A percentile compares a stretch with the other conserved stretches of the same genome.
Conservation (phyloP, 2,888 invertebrate genomes). For the Hyposoter didymator region DNA sequence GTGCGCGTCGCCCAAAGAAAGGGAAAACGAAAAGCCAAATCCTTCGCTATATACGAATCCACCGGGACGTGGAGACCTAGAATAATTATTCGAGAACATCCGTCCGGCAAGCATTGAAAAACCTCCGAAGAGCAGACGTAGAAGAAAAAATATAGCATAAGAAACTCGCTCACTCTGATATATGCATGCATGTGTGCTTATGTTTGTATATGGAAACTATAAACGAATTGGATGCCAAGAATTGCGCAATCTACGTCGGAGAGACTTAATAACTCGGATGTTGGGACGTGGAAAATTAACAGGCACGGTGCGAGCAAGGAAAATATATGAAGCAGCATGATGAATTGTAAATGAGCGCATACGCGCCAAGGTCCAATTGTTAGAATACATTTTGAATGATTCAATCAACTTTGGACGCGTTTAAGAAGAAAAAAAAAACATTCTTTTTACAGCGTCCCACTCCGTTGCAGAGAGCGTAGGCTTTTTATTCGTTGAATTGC, state of each 20-base stretch:
- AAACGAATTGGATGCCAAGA: constrained; percentile 61
- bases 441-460: neutral
- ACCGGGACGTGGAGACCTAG: constrained; percentile 19
- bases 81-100: constrained; percentile 56
- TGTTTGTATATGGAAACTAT: constrained; percentile 17
- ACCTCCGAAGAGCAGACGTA: neutral
- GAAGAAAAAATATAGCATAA: constrained; percentile 3
- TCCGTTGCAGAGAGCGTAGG: too few species aligned
- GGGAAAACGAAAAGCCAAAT: constrained; percentile 26
- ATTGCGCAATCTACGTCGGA: constrained; percentile 64
- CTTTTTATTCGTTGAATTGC: neutral
- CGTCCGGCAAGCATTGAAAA: constrained; percentile 50
- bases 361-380: constrained; percentile 27
- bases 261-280: constrained; percentile 34
- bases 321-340: constrained; percentile 29
- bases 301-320: neutral
- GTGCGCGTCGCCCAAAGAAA: constrained; percentile 4
- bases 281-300: constrained; percentile 30
- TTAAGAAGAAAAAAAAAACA: neutral
- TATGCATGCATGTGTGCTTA: neutral
- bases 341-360: constrained; percentile 24
- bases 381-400: constrained; percentile 23
- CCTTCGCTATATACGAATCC: neutral
- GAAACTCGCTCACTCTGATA: neutral
- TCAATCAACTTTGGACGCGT: neutral